Percentiles rank a stretch among this genome's conserved stretches.
Conservation (phyloP, 1,140 invertebrate species). For the Mizuhopecten yessoensis region DNA sequence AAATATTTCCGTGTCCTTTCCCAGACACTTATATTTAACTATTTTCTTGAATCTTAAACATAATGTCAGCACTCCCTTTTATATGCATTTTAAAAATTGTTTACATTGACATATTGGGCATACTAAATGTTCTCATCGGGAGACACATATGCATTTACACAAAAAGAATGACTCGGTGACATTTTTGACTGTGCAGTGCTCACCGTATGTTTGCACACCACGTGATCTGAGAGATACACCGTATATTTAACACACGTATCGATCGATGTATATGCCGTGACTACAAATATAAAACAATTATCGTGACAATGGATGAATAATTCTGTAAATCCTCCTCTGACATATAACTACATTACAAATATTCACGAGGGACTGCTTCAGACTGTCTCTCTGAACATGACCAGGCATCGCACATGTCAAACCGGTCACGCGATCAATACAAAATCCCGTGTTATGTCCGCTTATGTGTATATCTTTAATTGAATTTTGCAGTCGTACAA, state of each 20-base stretch:
- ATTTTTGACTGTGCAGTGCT: too few species aligned
- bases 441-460: neutral
- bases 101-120: too few species aligned
- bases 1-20: too few species aligned
- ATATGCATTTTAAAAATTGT: too few species aligned
- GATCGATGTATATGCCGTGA: neutral
- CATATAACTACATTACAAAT: neutral
- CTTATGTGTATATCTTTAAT: neutral
- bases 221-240: neutral
- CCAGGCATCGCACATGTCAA: neutral
- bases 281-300: slow-evolving; percentile 11
- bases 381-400: too few species aligned
- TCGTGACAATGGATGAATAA: neutral
- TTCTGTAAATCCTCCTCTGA: neutral
- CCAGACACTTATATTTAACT: too few species aligned
- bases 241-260: neutral
- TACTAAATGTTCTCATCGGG: too few species aligned
- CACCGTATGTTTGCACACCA: neutral
- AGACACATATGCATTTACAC: too few species aligned
- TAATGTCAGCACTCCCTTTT: too few species aligned
- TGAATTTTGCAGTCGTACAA: neutral
- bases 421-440: neutral
- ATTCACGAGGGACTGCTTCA: neutral
- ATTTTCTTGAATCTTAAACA: too few species aligned
- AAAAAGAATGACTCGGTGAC: too few species aligned